phyloP scores from a whole-genome alignment of 1,140 invertebrate species.

The Saccostrea glomerata region DNA sequence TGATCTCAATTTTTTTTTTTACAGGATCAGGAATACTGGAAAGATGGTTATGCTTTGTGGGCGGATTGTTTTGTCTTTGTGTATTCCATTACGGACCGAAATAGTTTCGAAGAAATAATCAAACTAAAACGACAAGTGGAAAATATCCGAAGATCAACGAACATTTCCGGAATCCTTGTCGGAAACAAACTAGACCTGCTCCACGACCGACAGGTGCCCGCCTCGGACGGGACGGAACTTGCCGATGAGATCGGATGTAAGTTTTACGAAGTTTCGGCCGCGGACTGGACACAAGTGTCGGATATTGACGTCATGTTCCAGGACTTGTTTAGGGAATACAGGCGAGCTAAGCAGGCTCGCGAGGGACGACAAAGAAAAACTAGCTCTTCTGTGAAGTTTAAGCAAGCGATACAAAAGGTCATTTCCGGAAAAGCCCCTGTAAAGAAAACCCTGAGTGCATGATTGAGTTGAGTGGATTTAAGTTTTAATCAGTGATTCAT shows the following conservation, averaged over 20 bases:
- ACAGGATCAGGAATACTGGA: constrained; percentile 63
- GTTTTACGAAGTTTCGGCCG: constrained; percentile 89
- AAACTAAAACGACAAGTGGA: constrained; percentile 88
- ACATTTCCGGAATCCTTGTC: constrained; percentile 84
- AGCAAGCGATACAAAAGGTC: constrained; percentile 74
- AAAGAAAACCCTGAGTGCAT: constrained; percentile 54
- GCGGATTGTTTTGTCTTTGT: constrained; percentile 93
- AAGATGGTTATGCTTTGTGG: constrained; percentile 81
- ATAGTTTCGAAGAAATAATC: constrained; percentile 88
- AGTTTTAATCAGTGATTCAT: neutral
- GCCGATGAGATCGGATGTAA: constrained; percentile 88
- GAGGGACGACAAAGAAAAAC: constrained; percentile 68
- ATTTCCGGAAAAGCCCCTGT: constrained; percentile 69
- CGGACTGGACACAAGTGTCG: constrained; percentile 70
- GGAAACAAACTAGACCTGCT: constrained; percentile 96
- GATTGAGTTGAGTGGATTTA: neutral
- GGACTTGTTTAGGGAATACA: constrained; percentile 63
- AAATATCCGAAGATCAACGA: constrained; percentile 84
- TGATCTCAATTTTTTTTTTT: constrained; percentile 25
- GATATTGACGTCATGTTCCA: constrained; percentile 65
- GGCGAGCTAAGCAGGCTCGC: constrained; percentile 55
- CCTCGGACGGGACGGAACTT: constrained; percentile 86
- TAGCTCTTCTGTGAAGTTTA: constrained; percentile 70
- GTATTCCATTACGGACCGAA: constrained; percentile 93
- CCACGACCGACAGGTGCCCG: constrained; percentile 92